These are phyloP conservation scores for Donacobius atricapilla DNA, from an alignment of 2,113 vertebrate genomes.

Conservation along the genomic window DNA sequence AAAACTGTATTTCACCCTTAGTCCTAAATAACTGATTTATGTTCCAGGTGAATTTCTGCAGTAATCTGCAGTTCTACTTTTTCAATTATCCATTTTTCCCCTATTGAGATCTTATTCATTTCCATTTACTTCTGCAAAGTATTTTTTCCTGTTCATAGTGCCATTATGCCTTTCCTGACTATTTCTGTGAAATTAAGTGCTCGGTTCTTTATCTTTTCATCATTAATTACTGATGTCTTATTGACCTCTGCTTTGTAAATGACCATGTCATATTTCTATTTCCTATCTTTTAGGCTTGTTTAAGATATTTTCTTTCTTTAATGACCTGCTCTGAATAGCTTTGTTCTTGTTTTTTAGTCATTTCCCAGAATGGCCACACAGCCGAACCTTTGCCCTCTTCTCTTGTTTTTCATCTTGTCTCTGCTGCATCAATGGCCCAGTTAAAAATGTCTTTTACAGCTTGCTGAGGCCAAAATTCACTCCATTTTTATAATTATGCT, in stretches of 20 bases:
- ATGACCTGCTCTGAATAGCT: background rate
- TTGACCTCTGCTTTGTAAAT: conserved; percentile 52
- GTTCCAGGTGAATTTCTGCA: conserved; percentile 45
- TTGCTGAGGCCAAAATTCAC: background rate
- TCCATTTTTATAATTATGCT: background rate
- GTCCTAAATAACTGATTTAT: conserved; percentile 38
- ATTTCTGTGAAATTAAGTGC: conserved; percentile 56
- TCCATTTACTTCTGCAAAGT: conserved; percentile 54
- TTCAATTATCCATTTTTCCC: conserved; percentile 46
- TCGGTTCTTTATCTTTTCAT: conserved; percentile 51
- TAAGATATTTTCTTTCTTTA: background rate
- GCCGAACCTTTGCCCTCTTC: background rate
- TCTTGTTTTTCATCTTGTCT: conserved; percentile 38
- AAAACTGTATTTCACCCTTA: conserved; percentile 13
- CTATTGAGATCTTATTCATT: conserved; percentile 49
- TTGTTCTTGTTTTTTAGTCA: conserved; percentile 30
- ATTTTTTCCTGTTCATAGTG: conserved; percentile 5
- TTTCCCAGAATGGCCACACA: conserved; percentile 29
- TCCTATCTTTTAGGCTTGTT: background rate
- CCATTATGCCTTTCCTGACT: background rate
- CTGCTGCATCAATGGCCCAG: conserved; percentile 22
- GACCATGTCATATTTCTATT: conserved; percentile 28
- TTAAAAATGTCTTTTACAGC: conserved; percentile 15
- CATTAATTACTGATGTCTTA: conserved; percentile 66
- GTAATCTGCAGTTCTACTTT: conserved; percentile 45